A percentile compares a stretch with the other conserved stretches of the same genome.
Evolutionary conservation across 2,797 vertebrate genomes (phyloP).

Genomic region (Presbytis comata): DNA sequence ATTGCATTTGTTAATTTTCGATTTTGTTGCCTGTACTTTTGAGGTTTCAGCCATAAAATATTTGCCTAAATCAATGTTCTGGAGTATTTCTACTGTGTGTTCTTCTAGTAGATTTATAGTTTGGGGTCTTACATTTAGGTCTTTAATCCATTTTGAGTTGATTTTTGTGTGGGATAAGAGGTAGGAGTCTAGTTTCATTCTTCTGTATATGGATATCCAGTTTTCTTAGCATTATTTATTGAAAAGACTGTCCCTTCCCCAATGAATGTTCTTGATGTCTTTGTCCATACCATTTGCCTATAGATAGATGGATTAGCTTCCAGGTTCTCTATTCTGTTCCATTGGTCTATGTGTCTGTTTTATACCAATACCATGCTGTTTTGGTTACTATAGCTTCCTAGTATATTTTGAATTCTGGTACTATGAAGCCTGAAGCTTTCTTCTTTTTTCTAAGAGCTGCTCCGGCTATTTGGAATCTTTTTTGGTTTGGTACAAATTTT

Average conservation of each 20-base stretch:
- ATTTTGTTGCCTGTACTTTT: neutral
- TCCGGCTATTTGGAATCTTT: neutral
- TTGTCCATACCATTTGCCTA: neutral
- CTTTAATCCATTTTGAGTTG: neutral
- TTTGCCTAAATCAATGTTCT: neutral
- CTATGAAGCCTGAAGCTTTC: neutral
- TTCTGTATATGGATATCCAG: neutral
- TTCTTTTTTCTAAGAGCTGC: neutral
- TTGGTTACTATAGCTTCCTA: neutral
- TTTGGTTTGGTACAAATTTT: neutral
- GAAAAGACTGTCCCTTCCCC: neutral
- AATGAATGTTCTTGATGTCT: neutral
- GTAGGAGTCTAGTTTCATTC: neutral
- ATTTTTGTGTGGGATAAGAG: neutral
- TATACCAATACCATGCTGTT: neutral
- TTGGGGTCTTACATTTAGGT: neutral
- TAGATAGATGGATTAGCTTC: neutral
- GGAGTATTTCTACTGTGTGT: neutral
- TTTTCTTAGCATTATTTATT: neutral
- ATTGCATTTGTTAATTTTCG: neutral
- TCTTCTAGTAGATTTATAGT: neutral
- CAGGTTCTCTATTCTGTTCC: neutral
- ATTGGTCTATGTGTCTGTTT: neutral
- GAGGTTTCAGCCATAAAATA: neutral
- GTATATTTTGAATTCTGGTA: neutral